These are phyloP conservation scores for Labeo calbasu DNA, from an alignment of 2,797 vertebrate species.

Conservation along the genomic window DNA sequence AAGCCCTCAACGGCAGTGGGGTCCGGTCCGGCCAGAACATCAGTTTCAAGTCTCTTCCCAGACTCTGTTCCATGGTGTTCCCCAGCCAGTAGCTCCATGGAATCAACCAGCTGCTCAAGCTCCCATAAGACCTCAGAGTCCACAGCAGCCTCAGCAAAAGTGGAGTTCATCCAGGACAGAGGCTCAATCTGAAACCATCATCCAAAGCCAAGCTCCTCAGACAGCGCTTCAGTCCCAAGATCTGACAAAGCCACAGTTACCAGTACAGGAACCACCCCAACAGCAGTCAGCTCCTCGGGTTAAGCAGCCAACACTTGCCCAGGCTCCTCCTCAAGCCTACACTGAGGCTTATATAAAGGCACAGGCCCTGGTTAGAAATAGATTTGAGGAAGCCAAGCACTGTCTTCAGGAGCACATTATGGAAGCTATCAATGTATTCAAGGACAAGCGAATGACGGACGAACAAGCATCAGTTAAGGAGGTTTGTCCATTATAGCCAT, in stretches of 20 bases:
- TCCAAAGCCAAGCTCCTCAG: constrained; percentile 19
- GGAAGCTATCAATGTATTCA: constrained; percentile 80
- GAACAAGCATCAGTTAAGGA: constrained; percentile 80
- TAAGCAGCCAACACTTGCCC: constrained; percentile 67
- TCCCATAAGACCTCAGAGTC: constrained; percentile 56
- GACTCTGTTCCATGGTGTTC: constrained; percentile 12
- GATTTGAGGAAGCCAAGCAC: constrained; percentile 86
- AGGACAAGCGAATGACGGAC: constrained; percentile 72
- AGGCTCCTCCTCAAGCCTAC: constrained; percentile 74
- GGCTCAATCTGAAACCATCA: constrained; percentile 47
- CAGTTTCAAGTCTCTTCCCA: constrained; percentile 56
- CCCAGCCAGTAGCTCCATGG: constrained; percentile 61
- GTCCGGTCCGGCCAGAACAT: constrained; percentile 51
- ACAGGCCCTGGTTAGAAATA: constrained; percentile 77
- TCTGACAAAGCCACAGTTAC: constrained; percentile 53
- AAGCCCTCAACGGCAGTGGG: constrained; percentile 62
- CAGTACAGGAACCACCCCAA: constrained; percentile 59
- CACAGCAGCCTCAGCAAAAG: constrained; percentile 51
- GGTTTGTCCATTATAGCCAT: constrained; percentile 68
- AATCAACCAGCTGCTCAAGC: constrained; percentile 60
- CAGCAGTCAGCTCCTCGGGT: constrained; percentile 58
- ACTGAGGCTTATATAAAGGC: constrained; percentile 77
- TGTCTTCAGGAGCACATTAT: constrained; percentile 85
- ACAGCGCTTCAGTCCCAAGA: constrained; percentile 51
- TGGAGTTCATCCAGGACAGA: constrained; percentile 46